Conservation (phyloP, 2,797 vertebrate species). For the Acanthurus tractus region DNA sequence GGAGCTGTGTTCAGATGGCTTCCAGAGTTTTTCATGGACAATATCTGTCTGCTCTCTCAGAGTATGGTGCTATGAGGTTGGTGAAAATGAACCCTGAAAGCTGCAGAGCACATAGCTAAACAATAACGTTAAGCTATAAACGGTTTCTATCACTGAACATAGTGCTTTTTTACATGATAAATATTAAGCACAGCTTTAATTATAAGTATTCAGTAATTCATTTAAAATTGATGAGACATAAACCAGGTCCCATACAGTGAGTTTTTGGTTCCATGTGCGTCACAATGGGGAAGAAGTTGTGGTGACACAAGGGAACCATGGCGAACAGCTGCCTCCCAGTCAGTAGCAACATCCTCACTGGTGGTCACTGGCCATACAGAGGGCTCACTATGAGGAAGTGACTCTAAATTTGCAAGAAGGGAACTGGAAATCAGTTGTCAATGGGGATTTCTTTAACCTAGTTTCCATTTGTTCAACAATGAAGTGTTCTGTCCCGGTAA, state of each 20-base stretch:
- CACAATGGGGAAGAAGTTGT: constrained; percentile 45
- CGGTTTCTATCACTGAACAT: too few species aligned
- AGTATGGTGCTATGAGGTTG: too few species aligned
- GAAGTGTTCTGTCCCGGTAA: constrained; percentile 12
- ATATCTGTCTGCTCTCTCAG: too few species aligned
- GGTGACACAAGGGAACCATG: constrained; percentile 23
- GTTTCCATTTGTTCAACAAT: constrained; percentile 68
- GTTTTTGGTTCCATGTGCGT: constrained; percentile 35
- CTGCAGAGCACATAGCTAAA: background rate
- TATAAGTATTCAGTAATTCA: too few species aligned
- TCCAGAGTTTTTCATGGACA: too few species aligned
- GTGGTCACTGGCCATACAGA: background rate
- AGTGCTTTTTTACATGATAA: too few species aligned
- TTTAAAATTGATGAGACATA: background rate
- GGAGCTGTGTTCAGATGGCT: background rate
- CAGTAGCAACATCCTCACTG: constrained; percentile 2
- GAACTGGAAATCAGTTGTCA: constrained; percentile 73
- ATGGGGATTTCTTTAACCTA: constrained; percentile 66
- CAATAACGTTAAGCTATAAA: too few species aligned
- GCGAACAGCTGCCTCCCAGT: constrained; percentile 28
- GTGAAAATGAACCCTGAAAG: background rate
- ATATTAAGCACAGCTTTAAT: too few species aligned
- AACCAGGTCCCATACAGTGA: constrained; percentile 4
- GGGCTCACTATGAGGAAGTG: constrained; percentile 63
- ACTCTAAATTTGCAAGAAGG: constrained; percentile 43